Evolutionary conservation across 1,140 invertebrate genomes (phyloP).

Genomic region (Drosophila sp.): DNA sequence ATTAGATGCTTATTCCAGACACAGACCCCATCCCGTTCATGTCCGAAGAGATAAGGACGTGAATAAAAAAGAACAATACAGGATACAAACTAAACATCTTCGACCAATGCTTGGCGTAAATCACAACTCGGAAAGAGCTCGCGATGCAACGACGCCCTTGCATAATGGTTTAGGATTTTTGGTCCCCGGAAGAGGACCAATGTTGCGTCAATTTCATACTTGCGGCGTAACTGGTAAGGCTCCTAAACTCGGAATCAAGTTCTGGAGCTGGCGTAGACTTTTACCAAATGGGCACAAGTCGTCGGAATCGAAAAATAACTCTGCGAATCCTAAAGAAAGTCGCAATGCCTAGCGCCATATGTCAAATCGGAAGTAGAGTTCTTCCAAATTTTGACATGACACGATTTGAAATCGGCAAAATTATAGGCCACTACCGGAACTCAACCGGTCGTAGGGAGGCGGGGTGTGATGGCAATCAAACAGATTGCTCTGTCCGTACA

Average conservation of each 20-base stretch:
- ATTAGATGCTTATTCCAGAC: neutral
- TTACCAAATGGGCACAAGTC: neutral
- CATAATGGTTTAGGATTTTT: neutral
- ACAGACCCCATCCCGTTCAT: neutral
- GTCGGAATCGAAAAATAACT: neutral
- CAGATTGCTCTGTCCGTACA: neutral
- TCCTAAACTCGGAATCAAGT: neutral
- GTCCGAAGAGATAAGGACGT: neutral
- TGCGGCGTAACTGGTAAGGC: neutral
- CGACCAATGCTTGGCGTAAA: neutral
- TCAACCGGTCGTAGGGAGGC: slow-evolving; percentile 10
- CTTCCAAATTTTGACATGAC: slow-evolving; percentile 31
- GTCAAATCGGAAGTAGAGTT: slow-evolving; percentile 1
- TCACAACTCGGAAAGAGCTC: neutral
- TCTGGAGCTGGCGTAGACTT: slow-evolving; percentile 33
- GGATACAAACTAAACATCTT: neutral
- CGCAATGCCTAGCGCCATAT: neutral
- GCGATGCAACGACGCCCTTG: neutral
- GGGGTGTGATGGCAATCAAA: neutral
- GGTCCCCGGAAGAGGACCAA: slow-evolving; percentile 12
- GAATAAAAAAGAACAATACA: neutral
- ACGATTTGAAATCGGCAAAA: slow-evolving; percentile 47
- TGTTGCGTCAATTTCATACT: neutral
- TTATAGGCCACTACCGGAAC: slow-evolving; percentile 51
- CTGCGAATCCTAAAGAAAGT: neutral